Evolutionary conservation across 2,113 vertebrate genomes (phyloP).

Genomic region (Callorhinus ursinus): DNA sequence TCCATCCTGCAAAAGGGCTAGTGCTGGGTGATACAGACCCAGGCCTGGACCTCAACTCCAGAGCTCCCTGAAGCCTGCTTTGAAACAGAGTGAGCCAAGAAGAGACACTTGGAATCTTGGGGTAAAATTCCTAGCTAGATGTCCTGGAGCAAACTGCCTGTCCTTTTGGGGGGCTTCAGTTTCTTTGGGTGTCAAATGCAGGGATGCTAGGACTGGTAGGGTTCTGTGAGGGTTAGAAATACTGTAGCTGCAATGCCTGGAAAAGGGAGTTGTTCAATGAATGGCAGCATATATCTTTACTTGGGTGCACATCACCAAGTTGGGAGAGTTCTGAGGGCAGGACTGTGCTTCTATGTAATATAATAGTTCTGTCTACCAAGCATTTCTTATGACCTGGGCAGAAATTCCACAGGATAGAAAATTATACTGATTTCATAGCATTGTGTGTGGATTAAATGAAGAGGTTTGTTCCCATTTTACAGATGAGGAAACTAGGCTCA

Average conservation of each 20-base stretch:
- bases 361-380: background rate
- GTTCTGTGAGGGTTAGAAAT: background rate
- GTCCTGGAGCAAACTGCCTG: background rate
- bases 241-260: background rate
- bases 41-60: background rate
- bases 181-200: background rate
- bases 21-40: background rate
- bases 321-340: background rate
- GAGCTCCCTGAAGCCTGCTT: background rate
- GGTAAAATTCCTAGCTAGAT: background rate
- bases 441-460: background rate
- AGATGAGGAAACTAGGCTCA: background rate
- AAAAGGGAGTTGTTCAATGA: background rate
- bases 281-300: background rate
- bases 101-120: background rate
- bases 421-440: background rate
- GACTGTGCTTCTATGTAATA: background rate
- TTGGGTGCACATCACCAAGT: background rate
- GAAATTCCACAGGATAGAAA: background rate
- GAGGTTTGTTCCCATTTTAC: background rate
- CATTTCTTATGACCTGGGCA: background rate
- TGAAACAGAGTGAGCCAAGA: background rate
- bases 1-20: background rate
- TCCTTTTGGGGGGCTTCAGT: background rate
- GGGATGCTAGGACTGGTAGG: background rate